Conservation (phyloP, 2,113 vertebrate genomes). For the Malurus melanocephalus region DNA sequence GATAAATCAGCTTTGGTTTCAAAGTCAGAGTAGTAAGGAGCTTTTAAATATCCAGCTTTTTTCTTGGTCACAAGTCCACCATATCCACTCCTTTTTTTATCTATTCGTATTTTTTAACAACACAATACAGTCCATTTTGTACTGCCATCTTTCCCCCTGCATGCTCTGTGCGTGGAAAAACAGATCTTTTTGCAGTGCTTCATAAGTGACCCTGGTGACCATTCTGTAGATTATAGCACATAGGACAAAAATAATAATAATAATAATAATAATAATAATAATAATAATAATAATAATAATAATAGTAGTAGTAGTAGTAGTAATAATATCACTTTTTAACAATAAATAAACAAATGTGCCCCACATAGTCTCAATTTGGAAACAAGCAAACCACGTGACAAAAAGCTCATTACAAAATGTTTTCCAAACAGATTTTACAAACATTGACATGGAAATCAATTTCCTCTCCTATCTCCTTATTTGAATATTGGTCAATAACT, state of each 20-base stretch:
- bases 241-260: constrained; percentile 64
- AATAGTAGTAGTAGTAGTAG: constrained; percentile 56
- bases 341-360: constrained; percentile 80
- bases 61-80: constrained; percentile 80
- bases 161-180: constrained; percentile 68
- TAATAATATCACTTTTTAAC: constrained; percentile 68
- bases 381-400: constrained; percentile 77
- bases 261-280: constrained; percentile 36
- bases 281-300: constrained; percentile 42
- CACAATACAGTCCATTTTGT: constrained; percentile 58
- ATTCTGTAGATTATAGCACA: constrained; percentile 78
- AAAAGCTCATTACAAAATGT: constrained; percentile 83
- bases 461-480: constrained; percentile 69
- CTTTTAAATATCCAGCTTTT: constrained; percentile 79
- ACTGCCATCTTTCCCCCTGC: constrained; percentile 66
- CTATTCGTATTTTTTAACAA: constrained; percentile 18
- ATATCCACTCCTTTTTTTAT: constrained; percentile 57
- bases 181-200: constrained; percentile 70
- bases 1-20: constrained; percentile 98
- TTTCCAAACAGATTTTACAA: constrained; percentile 79
- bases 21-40: constrained; percentile 87
- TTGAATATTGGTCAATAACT: constrained; percentile 75
- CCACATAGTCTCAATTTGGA: constrained; percentile 76
- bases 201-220: constrained; percentile 82
- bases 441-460: constrained; percentile 76